A percentile compares a stretch with the other conserved stretches of the same genome.
Conservation (phyloP, 1,140 invertebrate species). For the Schlechtendalia chinensis region DNA sequence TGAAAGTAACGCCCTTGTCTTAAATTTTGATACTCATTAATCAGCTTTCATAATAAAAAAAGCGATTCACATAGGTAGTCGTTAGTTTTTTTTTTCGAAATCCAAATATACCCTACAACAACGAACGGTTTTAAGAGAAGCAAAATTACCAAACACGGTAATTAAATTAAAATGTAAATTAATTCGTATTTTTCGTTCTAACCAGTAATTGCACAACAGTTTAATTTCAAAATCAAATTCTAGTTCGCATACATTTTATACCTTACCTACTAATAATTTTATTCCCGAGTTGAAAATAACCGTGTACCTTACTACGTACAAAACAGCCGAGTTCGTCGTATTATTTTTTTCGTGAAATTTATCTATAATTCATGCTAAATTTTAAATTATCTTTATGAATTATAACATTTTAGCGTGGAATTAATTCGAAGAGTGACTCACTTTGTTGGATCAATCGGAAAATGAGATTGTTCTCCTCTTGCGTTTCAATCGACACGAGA, state of each 20-base stretch:
- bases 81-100: background rate
- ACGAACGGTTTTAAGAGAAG: no score
- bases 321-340: no score
- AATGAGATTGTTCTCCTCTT: conserved; percentile 85
- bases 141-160: no score
- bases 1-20: conserved; percentile 32
- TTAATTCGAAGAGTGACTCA: conserved; percentile 57
- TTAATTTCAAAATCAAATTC: no score
- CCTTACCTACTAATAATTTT: no score
- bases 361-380: conserved; percentile 40
- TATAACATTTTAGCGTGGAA: background rate
- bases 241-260: no score
- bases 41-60: background rate
- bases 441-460: conserved; percentile 81
- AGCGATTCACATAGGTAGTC: background rate
- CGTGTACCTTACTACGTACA: no score
- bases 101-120: background rate
- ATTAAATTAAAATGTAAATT: no score
- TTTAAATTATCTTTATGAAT: conserved; percentile 27
- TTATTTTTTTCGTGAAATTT: background rate
- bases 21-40: background rate
- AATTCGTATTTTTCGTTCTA: no score
- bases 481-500: conserved; percentile 79
- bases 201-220: no score
- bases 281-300: no score